phyloP scores from a whole-genome alignment of 2,888 invertebrate genomes.

The Chamaedrilus cognettii region DNA sequence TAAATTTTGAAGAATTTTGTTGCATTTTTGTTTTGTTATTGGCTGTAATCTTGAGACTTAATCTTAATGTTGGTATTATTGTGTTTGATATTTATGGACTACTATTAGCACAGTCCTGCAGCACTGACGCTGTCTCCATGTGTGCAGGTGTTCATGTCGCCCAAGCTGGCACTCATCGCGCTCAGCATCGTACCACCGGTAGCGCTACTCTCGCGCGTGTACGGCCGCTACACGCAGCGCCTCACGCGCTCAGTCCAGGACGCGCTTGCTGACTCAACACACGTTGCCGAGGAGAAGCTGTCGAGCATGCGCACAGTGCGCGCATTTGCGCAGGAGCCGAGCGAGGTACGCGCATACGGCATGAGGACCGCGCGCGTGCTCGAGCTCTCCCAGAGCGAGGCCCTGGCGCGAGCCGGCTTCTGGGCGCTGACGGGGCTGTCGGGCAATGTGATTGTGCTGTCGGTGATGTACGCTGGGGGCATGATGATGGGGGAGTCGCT shows the following conservation, averaged over 20 bases:
- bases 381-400: constrained; percentile 81
- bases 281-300: constrained; percentile 90
- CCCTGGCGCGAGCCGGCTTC: constrained; percentile 83
- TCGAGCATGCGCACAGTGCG: constrained; percentile 92
- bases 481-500: constrained; percentile 79
- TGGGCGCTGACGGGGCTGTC: constrained; percentile 77
- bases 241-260: constrained; percentile 77
- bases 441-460: constrained; percentile 86
- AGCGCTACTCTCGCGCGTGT: constrained; percentile 74
- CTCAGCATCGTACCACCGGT: constrained; percentile 88
- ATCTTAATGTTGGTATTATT: neutral
- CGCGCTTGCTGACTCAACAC: constrained; percentile 70
- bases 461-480: constrained; percentile 91
- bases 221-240: constrained; percentile 75
- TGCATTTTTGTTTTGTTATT: neutral
- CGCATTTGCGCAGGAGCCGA: constrained; percentile 90
- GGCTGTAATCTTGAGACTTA: neutral
- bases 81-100: neutral
- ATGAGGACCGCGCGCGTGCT: constrained; percentile 82
- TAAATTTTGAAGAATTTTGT: neutral
- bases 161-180: constrained; percentile 83
- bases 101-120: too few species aligned
- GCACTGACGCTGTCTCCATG: too few species aligned
- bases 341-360: constrained; percentile 70
- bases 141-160: constrained; percentile 83